Evolutionary conservation across 2,888 invertebrate species (phyloP).

Genomic region (Acholoe squamosa): DNA sequence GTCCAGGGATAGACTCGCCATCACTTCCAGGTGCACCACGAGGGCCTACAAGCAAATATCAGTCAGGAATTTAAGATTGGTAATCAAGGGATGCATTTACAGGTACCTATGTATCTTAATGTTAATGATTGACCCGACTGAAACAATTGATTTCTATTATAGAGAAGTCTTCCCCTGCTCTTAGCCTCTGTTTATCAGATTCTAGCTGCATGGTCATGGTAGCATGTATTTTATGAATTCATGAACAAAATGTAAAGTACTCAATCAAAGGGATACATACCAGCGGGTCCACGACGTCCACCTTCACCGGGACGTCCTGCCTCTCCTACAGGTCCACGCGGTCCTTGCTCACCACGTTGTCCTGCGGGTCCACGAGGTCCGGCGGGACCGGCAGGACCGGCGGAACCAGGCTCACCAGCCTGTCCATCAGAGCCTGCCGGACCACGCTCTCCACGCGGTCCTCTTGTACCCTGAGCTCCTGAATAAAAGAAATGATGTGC

Average conservation of each 20-base stretch:
- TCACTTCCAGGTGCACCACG: conserved; percentile 40
- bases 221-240: too few relatives aligned
- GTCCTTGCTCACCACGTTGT: conserved; percentile 56
- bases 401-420: conserved; percentile 86
- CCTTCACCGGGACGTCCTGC: conserved; percentile 63
- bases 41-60: not conserved
- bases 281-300: conserved; percentile 52
- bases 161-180: too few relatives aligned
- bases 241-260: too few relatives aligned
- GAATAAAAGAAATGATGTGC: too few relatives aligned
- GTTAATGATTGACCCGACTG: too few relatives aligned
- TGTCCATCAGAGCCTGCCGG: conserved; percentile 64
- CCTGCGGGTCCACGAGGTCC: conserved; percentile 49
- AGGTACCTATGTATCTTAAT: too few relatives aligned
- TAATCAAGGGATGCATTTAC: too few relatives aligned
- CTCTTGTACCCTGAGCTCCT: conserved; percentile 53
- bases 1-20: conserved; percentile 26
- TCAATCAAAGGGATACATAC: too few relatives aligned
- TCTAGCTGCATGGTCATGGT: too few relatives aligned
- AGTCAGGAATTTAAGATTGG: too few relatives aligned
- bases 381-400: conserved; percentile 56
- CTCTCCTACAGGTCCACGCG: conserved; percentile 53
- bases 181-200: too few relatives aligned
- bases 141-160: too few relatives aligned
- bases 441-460: conserved; percentile 57